Evolutionary conservation across 2,888 invertebrate genomes (phyloP).

Genomic region (Lepidochrysops patricia): DNA sequence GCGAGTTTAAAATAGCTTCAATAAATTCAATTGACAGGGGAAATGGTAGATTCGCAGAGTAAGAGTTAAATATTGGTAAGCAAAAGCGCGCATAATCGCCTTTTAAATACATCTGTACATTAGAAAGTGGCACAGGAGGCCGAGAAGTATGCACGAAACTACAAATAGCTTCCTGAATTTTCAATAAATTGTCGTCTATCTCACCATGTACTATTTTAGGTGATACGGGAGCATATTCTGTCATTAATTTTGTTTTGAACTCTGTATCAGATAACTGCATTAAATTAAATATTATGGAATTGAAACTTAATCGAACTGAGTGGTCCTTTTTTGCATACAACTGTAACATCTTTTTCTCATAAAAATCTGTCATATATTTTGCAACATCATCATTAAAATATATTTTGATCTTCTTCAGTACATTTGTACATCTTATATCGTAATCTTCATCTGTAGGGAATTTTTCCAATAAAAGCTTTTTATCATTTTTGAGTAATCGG

Average conservation of each 20-base stretch:
- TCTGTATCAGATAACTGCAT: conserved; percentile 34
- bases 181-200: conserved; percentile 27
- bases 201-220: conserved; percentile 35
- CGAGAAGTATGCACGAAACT: conserved; percentile 35
- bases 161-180: conserved; percentile 41
- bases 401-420: conserved; percentile 39
- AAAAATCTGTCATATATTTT: conserved; percentile 32
- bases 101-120: conserved; percentile 33
- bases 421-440: conserved; percentile 25
- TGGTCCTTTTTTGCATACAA: conserved; percentile 3
- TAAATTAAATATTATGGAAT: conserved; percentile 33
- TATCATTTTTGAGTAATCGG: conserved; percentile 27
- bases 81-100: conserved; percentile 43
- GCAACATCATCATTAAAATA: conserved; percentile 42
- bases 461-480: conserved; percentile 20
- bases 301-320: conserved; percentile 4
- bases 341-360: conserved; percentile 25
- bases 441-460: conserved; percentile 17
- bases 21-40: conserved; percentile 34
- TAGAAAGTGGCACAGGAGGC: conserved; percentile 37
- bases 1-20: conserved; percentile 33
- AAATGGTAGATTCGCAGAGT: conserved; percentile 33
- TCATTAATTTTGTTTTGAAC: conserved; percentile 32
- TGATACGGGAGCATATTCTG: conserved; percentile 34
- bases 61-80: conserved; percentile 38